Percentiles rank a stretch among this genome's conserved stretches.
These are phyloP conservation scores for Triplophysa dalaica DNA, from an alignment of 2,113 vertebrate species.

Conservation along the genomic window DNA sequence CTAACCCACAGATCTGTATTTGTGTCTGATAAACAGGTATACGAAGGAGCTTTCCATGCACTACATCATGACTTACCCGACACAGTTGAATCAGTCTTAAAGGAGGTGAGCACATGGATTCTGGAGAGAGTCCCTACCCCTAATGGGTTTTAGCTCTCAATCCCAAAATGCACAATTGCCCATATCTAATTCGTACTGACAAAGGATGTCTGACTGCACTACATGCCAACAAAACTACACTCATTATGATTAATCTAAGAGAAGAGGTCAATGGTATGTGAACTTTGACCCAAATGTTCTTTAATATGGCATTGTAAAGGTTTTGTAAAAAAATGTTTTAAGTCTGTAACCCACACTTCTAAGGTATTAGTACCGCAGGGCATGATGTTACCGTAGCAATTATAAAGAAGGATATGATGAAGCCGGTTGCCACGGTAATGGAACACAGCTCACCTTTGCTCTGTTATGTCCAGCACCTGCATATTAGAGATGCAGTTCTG, in stretches of 20 bases:
- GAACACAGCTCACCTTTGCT: conserved; percentile 46
- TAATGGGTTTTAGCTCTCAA: conserved; percentile 38
- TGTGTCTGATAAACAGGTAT: conserved; percentile 76
- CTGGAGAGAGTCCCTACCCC: conserved; percentile 62
- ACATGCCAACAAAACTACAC: conserved; percentile 34
- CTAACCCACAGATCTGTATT: conserved; percentile 1
- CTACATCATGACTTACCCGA: conserved; percentile 94
- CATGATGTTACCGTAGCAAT: conserved; percentile 52
- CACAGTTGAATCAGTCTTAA: conserved; percentile 81
- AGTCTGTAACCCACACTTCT: conserved; percentile 46
- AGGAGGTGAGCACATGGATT: conserved; percentile 86
- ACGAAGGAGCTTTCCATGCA: conserved; percentile 87
- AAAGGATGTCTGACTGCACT: conserved; percentile 32
- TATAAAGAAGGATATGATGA: conserved; percentile 36
- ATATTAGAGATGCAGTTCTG: conserved; percentile 33
- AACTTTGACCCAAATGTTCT: conserved; percentile 46
- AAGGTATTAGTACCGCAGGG: conserved; percentile 47
- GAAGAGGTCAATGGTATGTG: conserved; percentile 26
- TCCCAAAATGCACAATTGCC: neutral
- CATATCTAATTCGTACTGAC: conserved; percentile 30
- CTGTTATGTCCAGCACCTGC: conserved; percentile 26
- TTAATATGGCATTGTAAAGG: conserved; percentile 25
- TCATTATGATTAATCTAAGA: conserved; percentile 25
- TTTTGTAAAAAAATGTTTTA: conserved; percentile 19
- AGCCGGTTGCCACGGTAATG: conserved; percentile 53